Evolutionary conservation across 2,797 vertebrate genomes (phyloP).

Genomic region (Botia kubotai): DNA sequence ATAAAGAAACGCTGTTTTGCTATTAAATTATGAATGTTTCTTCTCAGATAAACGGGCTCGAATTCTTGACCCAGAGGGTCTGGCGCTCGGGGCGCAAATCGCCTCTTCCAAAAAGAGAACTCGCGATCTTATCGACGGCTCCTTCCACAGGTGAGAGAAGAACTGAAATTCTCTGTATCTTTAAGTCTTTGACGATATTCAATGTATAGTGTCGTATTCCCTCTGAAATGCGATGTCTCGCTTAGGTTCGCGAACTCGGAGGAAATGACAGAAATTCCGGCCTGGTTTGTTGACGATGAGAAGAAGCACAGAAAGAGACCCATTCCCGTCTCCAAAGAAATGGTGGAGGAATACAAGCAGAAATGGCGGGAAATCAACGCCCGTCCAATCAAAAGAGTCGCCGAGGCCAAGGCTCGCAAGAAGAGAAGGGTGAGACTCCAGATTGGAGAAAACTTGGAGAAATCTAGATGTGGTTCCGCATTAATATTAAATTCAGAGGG

Average conservation of each 20-base stretch:
- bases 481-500: too few relatives aligned
- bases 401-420: constrained; percentile 86
- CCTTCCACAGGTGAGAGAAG: constrained; percentile 87
- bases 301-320: constrained; percentile 86
- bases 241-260: constrained; percentile 87
- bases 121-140: constrained; percentile 87
- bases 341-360: constrained; percentile 88
- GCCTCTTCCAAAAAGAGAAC: constrained; percentile 87
- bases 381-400: constrained; percentile 93
- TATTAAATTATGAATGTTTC: not conserved
- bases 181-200: not conserved
- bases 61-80: constrained; percentile 88
- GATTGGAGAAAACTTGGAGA: too few relatives aligned
- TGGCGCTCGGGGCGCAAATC: constrained; percentile 88
- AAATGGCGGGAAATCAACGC: constrained; percentile 94
- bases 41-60: constrained; percentile 80
- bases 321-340: constrained; percentile 84
- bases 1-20: not conserved
- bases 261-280: constrained; percentile 84
- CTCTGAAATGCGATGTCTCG: not conserved
- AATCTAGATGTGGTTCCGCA: too few relatives aligned
- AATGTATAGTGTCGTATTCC: too few relatives aligned
- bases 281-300: constrained; percentile 92
- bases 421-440: constrained; percentile 73
- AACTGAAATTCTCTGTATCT: not conserved